phyloP scores from a whole-genome alignment of 2,797 vertebrate species.

The Danionella dracula region DNA sequence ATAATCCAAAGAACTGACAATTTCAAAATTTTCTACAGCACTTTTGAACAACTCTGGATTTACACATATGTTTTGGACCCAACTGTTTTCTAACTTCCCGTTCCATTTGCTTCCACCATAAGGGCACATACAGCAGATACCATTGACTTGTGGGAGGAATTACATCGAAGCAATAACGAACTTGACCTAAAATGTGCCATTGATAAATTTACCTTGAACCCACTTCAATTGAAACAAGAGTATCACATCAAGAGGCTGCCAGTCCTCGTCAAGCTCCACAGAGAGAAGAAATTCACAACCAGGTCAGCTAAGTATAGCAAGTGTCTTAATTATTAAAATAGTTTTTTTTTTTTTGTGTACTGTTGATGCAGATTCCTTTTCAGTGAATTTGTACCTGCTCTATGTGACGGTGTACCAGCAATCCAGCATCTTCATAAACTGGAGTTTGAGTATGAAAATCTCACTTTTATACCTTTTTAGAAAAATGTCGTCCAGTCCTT shows the following conservation, averaged over 20 bases:
- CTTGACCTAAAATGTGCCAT: constrained; percentile 62
- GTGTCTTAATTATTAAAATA: background rate
- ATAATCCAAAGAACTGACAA: no score
- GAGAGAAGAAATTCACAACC: constrained; percentile 56
- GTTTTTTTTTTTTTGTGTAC: background rate
- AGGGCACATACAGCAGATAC: constrained; percentile 82
- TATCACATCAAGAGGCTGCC: constrained; percentile 79
- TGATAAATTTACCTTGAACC: constrained; percentile 81
- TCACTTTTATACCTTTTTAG: background rate
- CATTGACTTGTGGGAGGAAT: constrained; percentile 78
- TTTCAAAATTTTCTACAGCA: no score
- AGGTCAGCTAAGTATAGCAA: no score
- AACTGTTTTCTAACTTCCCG: no score
- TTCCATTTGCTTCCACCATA: background rate
- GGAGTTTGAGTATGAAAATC: constrained; percentile 80
- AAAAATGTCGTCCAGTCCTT: background rate
- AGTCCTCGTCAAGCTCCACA: constrained; percentile 75
- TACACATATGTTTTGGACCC: no score
- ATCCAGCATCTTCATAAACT: constrained; percentile 76
- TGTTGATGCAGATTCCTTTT: constrained; percentile 12
- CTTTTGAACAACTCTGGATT: no score
- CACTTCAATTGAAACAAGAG: constrained; percentile 77
- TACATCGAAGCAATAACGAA: constrained; percentile 63
- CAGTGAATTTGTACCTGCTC: constrained; percentile 48
- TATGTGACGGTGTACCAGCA: constrained; percentile 74